Conservation (phyloP, 2,888 invertebrate species). For the Eristalis tenax region DNA sequence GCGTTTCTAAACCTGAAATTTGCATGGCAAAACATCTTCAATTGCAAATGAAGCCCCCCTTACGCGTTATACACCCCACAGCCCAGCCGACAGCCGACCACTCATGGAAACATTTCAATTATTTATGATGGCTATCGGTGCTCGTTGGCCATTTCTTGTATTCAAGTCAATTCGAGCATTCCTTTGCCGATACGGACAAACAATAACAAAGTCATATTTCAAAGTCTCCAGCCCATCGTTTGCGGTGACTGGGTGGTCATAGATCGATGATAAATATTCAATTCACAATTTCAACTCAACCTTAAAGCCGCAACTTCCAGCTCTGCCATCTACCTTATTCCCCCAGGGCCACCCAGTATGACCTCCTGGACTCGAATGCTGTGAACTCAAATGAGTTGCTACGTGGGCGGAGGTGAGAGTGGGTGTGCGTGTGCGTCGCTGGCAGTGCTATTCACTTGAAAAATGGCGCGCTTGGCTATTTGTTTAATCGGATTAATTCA, state of each 20-base stretch:
- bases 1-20: background rate
- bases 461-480: background rate
- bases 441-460: background rate
- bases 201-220: constrained; percentile 34
- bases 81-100: background rate
- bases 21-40: background rate
- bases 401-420: background rate
- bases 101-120: constrained; percentile 28
- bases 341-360: background rate
- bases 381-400: constrained; percentile 6
- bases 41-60: background rate
- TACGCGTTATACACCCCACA: no score
- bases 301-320: background rate
- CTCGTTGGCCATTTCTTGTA: background rate
- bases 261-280: constrained; percentile 44
- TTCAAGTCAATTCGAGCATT: background rate
- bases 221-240: constrained; percentile 4
- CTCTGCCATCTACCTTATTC: background rate
- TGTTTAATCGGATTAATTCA: constrained; percentile 33
- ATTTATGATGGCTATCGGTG: constrained; percentile 19
- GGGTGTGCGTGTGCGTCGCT: background rate
- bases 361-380: background rate
- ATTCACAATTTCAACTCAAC: constrained; percentile 2
- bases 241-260: background rate
- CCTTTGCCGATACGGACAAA: background rate